Conservation (phyloP, 2,113 vertebrate genomes). For the Gymnobelideus leadbeateri region DNA sequence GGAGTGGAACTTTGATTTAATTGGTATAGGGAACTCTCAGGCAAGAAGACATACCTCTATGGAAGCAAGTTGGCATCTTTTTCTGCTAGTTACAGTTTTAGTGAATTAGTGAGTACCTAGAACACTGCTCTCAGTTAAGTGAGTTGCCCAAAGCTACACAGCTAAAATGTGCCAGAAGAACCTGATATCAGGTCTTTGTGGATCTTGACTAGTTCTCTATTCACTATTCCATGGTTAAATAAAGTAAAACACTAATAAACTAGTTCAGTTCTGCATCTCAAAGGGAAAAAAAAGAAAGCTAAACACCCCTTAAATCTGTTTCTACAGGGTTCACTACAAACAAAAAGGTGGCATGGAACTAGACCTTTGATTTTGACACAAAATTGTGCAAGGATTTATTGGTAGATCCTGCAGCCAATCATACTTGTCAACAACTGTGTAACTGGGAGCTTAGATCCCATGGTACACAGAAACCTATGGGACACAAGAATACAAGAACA, state of each 20-base stretch:
- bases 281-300: background rate
- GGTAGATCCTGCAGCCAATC: background rate
- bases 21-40: background rate
- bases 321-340: background rate
- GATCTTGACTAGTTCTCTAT: background rate
- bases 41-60: background rate
- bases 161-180: background rate
- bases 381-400: background rate
- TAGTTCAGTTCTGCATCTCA: background rate
- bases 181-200: background rate
- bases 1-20: too few relatives aligned
- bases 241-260: background rate
- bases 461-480: background rate
- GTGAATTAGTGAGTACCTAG: background rate
- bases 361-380: background rate
- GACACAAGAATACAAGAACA: background rate
- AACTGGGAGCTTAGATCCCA: background rate
- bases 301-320: background rate
- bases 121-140: background rate
- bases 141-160: background rate
- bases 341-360: background rate
- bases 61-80: background rate
- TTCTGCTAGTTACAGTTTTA: background rate
- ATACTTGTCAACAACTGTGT: background rate
- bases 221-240: background rate